These are phyloP conservation scores for Protonibea diacanthus DNA, from an alignment of 2,797 vertebrate genomes.

Conservation along the genomic window DNA sequence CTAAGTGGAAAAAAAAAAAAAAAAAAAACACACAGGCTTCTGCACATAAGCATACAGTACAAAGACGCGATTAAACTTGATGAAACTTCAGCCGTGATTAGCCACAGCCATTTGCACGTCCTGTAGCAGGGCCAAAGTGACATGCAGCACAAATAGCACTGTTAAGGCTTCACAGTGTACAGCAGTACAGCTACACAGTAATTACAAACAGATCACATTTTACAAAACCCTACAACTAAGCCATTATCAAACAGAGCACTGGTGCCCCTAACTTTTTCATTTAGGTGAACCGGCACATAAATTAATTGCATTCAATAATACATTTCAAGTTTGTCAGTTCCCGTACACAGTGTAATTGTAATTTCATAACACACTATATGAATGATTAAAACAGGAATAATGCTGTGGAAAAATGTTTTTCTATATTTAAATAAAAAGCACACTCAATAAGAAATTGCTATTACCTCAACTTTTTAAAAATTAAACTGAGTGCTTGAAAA, in stretches of 20 bases:
- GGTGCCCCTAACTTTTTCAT: no score
- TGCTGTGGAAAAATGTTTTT: no score
- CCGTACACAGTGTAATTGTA: no score
- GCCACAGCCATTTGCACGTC: conserved; percentile 56
- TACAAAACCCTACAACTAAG: conserved; percentile 8
- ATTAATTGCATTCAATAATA: no score
- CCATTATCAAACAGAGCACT: neutral
- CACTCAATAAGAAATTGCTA: no score
- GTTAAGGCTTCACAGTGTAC: conserved; percentile 28
- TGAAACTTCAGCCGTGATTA: conserved; percentile 78
- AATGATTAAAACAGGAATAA: no score
- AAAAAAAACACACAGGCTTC: conserved; percentile 45
- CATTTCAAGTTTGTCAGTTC: no score
- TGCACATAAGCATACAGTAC: conserved; percentile 58
- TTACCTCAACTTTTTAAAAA: no score
- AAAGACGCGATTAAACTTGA: conserved; percentile 74
- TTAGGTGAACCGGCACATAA: no score
- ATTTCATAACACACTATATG: no score
- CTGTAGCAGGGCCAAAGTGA: conserved; percentile 43
- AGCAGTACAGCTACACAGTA: conserved; percentile 23
- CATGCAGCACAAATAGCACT: conserved; percentile 38
- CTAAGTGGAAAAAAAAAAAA: conserved; percentile 19
- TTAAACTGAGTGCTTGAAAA: no score
- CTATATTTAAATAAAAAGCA: no score
- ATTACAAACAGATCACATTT: conserved; percentile 24